Evolutionary conservation across 1,140 invertebrate genomes (phyloP), one percentile per base, ranked within the genome.

Genomic region (Trachymyrmex septentrionalis): DNA sequence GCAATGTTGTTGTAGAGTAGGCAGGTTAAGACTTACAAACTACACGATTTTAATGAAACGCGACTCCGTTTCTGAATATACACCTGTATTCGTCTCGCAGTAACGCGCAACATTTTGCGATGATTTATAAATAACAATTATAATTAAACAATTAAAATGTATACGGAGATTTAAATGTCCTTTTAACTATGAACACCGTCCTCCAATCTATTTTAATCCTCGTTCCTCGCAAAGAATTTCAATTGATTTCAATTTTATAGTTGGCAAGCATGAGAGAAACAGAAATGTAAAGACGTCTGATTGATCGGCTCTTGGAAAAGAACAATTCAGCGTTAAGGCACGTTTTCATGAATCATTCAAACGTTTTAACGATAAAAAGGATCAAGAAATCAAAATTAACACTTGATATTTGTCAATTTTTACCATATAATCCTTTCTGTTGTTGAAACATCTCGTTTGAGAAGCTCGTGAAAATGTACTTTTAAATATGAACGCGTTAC

Each of bases 31-130:
- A 9, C 4, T 30, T 10, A 44, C 14, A 50, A 34, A 48, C 19
- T 34, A 21, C 24, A 14, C 19, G 5, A 14, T n/a, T 57, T 48
- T 53, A 6, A 38, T 10, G 14, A 53, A 75, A 59, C 66, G 44
- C 2, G n/a, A 53, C 1, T 57, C 3, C 3, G 48, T 69, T 85
- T 57, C n/a, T 12, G 34, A 24, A 48, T 63, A 2, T 2, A 10
- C 38, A 89, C 86, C 82, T 89, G 82, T 21, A 77, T 12, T 48
- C 57, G 44, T 44, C 53, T 85, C 38, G 16, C 10, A 14, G 85
- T 75, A 21, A 59, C 14, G 21, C 53, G 76, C 59, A 91, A 88
- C 88, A 87, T 91, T 86, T 87, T 78, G n/a, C 44, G 19, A 64
- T 7, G n/a, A 86, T 53, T 59, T 57, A 21, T 10, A n/a, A 67